These are phyloP conservation scores for Brenthis daphne DNA, from an alignment of 2,888 invertebrate genomes.

Conservation along the genomic window DNA sequence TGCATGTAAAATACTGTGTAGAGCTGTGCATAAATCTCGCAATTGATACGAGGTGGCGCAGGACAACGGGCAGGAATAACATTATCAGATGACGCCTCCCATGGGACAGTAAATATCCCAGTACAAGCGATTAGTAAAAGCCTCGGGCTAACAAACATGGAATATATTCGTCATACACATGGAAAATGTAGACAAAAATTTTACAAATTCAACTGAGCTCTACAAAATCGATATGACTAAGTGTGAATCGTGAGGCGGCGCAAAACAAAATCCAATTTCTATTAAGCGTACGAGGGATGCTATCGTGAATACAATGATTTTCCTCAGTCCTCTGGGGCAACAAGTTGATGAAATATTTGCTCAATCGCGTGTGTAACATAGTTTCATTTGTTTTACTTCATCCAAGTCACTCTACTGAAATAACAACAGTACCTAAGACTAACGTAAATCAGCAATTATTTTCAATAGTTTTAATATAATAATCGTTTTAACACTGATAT, in stretches of 20 bases:
- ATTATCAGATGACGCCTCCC: conserved; percentile 67
- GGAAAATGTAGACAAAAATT: conserved; percentile 22
- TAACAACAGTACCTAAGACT: conserved; percentile 65
- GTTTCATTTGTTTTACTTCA: conserved; percentile 80
- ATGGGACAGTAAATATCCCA: conserved; percentile 67
- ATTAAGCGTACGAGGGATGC: conserved; percentile 53
- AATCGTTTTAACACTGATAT: conserved; percentile 32
- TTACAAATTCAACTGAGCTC: conserved; percentile 38
- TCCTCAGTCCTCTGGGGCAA: conserved; percentile 68
- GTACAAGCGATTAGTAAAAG: conserved; percentile 61
- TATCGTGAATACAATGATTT: conserved; percentile 63
- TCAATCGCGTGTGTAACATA: conserved; percentile 77
- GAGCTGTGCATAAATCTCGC: conserved; percentile 25
- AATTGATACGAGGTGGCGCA: conserved; percentile 30
- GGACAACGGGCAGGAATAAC: conserved; percentile 48
- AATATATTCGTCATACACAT: conserved; percentile 32
- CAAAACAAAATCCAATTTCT: conserved; percentile 52
- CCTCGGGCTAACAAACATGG: conserved; percentile 51
- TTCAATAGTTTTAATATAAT: conserved; percentile 57
- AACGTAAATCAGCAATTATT: conserved; percentile 75
- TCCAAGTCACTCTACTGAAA: conserved; percentile 72
- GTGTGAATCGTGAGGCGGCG: conserved; percentile 32
- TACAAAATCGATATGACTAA: conserved; percentile 31
- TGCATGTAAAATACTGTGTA: conserved; percentile 13
- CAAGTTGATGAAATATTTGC: conserved; percentile 80